Base-by-base conservation (phyloP, 2,113 vertebrate genomes). In the Dolichotis patagonum region DNA sequence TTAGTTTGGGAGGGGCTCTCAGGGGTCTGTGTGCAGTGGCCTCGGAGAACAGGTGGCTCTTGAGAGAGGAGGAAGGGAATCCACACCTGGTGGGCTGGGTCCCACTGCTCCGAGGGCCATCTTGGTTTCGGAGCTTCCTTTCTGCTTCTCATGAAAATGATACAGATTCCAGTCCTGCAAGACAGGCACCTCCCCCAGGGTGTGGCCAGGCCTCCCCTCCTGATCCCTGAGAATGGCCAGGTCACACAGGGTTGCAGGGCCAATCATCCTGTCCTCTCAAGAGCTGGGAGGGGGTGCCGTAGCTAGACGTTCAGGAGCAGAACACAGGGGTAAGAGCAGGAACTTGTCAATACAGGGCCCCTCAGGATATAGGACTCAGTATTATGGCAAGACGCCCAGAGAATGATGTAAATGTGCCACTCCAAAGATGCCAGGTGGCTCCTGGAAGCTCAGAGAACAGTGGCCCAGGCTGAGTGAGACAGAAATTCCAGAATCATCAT, bases 11-110 rank as follows among this genome's bases (percentile, higher is more conserved):
- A 65, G 63, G 63, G 26, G 73, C 84, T 81, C 9, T 26, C 35
- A 20, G 88, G 77, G 58, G 19, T 0, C 0, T 0, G 4, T 60
- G 62, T 3, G 1, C 19, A 32, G 90, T 0, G 16, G n/a, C 22
- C 35, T 20, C 0, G 8, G 73, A 16, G 49, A 85, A 19, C 7
- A 22, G 32, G 30, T 0, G 5, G 46, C 38, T 41, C 1, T 1
- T 0, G 46, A 22, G 81, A 12, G 12, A 9, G 67, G 52, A 60
- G 46, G 63, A 24, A 56, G 52, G 28, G 56, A n/a, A 7, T 10
- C 10, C 38, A 5, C 30, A 11, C 43, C 11, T 13, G 0, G 1
- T 32, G 49, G 28, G 26, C n/a, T 35, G 65, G 19, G 16, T 4
- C 67, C 4, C 1, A 8, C 54, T 58, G 12, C 73, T 28, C 20